Evolutionary conservation across 2,113 vertebrate genomes (phyloP).

Genomic region (Melanerpes aurifrons): DNA sequence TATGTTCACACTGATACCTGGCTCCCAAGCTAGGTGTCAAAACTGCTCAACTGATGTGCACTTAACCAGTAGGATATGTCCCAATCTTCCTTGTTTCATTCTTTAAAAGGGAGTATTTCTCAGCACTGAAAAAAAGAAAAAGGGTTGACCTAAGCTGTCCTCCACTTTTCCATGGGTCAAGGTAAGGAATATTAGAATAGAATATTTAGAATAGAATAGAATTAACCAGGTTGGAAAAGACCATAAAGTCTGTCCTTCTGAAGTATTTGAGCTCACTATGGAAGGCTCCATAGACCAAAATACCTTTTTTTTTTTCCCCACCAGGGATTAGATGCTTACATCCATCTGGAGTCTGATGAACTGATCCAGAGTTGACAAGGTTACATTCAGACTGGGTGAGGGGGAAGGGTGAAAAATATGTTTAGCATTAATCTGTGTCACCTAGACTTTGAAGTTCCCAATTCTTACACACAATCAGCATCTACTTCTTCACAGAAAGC

Average conservation of each 20-base stretch:
- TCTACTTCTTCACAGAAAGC: neutral
- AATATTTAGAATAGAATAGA: no score
- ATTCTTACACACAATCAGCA: neutral
- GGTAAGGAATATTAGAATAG: neutral
- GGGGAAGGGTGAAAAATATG: neutral
- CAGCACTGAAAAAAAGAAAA: neutral
- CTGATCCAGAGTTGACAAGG: neutral
- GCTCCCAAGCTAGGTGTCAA: neutral
- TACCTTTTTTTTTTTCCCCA: neutral
- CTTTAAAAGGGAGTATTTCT: neutral
- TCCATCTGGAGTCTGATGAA: neutral
- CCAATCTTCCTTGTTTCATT: neutral
- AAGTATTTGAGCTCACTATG: neutral
- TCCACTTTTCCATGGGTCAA: neutral
- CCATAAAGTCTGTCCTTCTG: neutral
- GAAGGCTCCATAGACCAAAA: neutral
- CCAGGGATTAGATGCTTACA: neutral
- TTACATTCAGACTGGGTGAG: neutral
- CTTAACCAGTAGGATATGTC: neutral
- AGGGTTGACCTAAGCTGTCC: neutral
- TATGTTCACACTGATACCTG: neutral
- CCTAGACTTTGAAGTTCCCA: neutral
- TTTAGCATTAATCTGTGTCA: neutral
- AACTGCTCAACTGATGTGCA: accelerated
- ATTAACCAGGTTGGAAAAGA: no score